Evolutionary conservation across 2,888 invertebrate genomes (phyloP).

Genomic region (Thymelicus sylvestris): DNA sequence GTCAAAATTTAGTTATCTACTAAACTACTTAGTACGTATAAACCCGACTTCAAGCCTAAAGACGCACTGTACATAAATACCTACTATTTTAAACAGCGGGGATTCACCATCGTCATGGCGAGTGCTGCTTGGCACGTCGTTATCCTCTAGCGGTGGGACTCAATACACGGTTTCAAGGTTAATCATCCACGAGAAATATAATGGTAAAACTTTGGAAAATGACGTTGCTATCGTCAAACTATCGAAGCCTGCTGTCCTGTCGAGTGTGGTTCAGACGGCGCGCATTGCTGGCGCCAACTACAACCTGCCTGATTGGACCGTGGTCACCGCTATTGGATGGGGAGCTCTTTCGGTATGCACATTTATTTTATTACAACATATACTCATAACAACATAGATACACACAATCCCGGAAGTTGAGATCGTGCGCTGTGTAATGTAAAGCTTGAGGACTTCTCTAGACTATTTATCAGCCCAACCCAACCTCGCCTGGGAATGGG

Average conservation of each 20-base stretch:
- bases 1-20: too few species aligned
- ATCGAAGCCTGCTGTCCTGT: constrained; percentile 37
- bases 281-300: constrained; percentile 44
- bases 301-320: constrained; percentile 40
- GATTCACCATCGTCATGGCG: constrained; percentile 43
- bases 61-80: too few species aligned
- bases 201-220: constrained; percentile 39
- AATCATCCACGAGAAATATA: constrained; percentile 45
- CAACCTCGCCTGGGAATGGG: too few species aligned
- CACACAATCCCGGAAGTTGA: background rate
- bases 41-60: too few species aligned
- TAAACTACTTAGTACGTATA: too few species aligned
- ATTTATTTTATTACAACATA: background rate
- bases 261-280: constrained; percentile 36
- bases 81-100: constrained; percentile 34
- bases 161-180: constrained; percentile 41
- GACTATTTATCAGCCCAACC: too few species aligned
- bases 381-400: too few species aligned
- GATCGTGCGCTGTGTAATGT: too few species aligned
- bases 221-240: constrained; percentile 52
- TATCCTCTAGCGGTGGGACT: constrained; percentile 45
- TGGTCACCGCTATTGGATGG: constrained; percentile 44
- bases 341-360: constrained; percentile 42
- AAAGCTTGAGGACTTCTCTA: too few species aligned
- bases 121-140: constrained; percentile 43